A percentile compares a stretch with the other conserved stretches of the same genome.
Conservation (phyloP, 2,113 vertebrate species). For the Lophura nycthemera region DNA sequence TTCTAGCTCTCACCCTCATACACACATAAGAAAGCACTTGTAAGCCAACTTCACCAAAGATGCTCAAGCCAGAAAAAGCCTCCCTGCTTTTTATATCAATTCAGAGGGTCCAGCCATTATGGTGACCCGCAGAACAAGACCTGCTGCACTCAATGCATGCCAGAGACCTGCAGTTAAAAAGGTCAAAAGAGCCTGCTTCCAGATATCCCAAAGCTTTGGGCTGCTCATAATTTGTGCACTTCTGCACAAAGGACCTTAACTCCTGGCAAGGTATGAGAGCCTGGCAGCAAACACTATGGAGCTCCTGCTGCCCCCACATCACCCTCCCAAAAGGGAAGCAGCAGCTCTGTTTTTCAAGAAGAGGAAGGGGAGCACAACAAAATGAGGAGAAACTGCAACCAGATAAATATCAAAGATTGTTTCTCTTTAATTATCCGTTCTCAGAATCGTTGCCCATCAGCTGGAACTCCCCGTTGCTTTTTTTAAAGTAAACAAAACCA, state of each 20-base stretch:
- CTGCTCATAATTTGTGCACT: background rate
- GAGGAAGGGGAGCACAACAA: background rate
- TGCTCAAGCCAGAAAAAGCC: background rate
- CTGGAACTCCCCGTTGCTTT: constrained; percentile 57
- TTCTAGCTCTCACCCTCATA: background rate
- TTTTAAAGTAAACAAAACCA: constrained; percentile 56
- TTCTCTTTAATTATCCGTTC: constrained; percentile 71
- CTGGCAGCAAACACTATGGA: background rate
- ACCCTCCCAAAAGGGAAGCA: background rate
- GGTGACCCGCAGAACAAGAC: background rate
- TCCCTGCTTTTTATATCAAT: background rate
- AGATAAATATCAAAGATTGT: constrained; percentile 60
- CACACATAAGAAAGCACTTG: background rate
- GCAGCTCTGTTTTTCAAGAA: background rate
- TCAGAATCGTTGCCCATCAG: constrained; percentile 48
- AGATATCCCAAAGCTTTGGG: too few relatives aligned
- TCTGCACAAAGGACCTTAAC: background rate
- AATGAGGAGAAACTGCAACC: constrained; percentile 20
- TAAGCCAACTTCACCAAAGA: background rate
- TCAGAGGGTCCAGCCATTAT: background rate
- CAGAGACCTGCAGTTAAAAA: too few relatives aligned
- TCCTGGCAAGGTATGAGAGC: background rate
- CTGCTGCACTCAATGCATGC: background rate
- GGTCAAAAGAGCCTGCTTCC: too few relatives aligned
- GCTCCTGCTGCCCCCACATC: background rate